phyloP scores from a whole-genome alignment of 2,797 vertebrate genomes.

The Tamandua tetradactyla region DNA sequence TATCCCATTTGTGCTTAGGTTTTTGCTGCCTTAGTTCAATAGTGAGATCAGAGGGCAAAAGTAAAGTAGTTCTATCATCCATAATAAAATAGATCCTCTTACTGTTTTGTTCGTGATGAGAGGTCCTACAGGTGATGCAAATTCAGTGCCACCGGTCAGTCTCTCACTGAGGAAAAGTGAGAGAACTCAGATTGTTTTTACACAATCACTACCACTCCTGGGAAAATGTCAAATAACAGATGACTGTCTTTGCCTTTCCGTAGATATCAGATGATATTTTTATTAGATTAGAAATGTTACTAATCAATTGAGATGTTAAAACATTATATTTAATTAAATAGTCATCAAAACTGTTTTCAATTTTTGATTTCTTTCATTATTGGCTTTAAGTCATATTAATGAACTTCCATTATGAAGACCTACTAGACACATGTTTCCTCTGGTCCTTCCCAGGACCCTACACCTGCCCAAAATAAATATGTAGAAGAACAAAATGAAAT shows the following conservation, averaged over 20 bases:
- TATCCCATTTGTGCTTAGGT: background rate
- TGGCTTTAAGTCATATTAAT: background rate
- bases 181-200: conserved; percentile 3
- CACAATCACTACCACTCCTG: background rate
- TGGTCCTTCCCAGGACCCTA: background rate
- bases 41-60: background rate
- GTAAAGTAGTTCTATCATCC: background rate
- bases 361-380: conserved; percentile 2
- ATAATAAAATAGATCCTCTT: background rate
- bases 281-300: background rate
- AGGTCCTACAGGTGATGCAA: background rate
- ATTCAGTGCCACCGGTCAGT: background rate
- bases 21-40: background rate
- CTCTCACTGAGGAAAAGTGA: background rate
- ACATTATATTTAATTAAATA: background rate
- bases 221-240: background rate
- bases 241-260: background rate
- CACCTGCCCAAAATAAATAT: background rate
- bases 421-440: background rate
- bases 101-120: background rate
- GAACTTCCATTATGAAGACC: background rate
- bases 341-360: background rate
- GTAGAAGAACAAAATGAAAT: background rate
- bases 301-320: background rate
- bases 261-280: background rate